phyloP scores from a whole-genome alignment of 2,888 invertebrate genomes.

The Ochropleura plecta region DNA sequence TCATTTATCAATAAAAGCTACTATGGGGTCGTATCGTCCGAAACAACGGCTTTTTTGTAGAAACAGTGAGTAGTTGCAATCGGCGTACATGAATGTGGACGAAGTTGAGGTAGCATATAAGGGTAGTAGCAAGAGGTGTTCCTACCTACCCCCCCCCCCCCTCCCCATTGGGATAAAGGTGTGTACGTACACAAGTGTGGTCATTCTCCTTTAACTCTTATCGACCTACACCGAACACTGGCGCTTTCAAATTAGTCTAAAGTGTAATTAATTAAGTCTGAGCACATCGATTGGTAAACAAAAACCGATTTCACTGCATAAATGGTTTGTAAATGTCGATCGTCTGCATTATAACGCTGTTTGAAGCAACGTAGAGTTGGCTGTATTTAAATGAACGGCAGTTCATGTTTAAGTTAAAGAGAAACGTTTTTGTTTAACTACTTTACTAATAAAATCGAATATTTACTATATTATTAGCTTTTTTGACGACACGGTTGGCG shows the following conservation, averaged over 20 bases:
- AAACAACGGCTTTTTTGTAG: too few species aligned
- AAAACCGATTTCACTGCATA: conserved; percentile 30
- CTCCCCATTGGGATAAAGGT: neutral
- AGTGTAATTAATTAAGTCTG: conserved; percentile 42
- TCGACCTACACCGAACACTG: neutral
- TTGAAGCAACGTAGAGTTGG: neutral
- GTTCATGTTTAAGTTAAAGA: neutral
- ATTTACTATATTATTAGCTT: too few species aligned
- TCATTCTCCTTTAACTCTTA: neutral
- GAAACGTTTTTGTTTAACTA: too few species aligned
- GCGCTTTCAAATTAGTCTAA: conserved; percentile 27
- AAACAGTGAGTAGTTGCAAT: too few species aligned
- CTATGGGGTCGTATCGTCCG: too few species aligned
- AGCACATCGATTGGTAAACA: conserved; percentile 26
- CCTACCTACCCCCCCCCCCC: neutral
- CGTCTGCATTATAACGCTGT: conserved; percentile 11
- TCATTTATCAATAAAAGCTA: too few species aligned
- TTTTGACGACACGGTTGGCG: too few species aligned
- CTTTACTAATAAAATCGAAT: too few species aligned
- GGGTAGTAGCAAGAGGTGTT: neutral
- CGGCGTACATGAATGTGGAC: too few species aligned
- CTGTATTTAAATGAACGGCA: conserved; percentile 1
- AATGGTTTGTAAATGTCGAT: conserved; percentile 12
- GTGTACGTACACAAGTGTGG: neutral
- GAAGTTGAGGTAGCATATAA: too few species aligned